phyloP scores from a whole-genome alignment of 2,113 vertebrate species.

The Hydrochoerus hydrochaeris region DNA sequence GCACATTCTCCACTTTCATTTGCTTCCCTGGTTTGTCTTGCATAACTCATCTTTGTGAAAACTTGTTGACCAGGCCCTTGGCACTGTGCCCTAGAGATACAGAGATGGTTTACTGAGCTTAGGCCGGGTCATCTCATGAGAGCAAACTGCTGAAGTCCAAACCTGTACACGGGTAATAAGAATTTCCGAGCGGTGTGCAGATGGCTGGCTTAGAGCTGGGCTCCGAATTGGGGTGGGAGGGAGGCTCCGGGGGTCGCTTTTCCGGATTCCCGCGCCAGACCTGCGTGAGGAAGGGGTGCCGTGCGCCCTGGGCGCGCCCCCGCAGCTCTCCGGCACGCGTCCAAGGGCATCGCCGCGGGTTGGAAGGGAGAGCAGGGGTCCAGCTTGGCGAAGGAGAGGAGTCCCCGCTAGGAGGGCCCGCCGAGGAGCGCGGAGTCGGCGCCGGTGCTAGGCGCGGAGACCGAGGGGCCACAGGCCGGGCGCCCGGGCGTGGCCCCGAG shows the following conservation, averaged over 20 bases:
- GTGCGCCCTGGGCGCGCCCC: neutral
- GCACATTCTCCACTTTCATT: neutral
- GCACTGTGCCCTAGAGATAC: too few relatives aligned
- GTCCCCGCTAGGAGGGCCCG: neutral
- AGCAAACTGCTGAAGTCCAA: neutral
- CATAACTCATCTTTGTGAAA: neutral
- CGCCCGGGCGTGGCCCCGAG: neutral
- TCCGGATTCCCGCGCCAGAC: neutral
- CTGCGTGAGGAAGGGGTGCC: neutral
- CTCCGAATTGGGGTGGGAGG: too few relatives aligned
- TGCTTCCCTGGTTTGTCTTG: neutral
- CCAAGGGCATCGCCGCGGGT: neutral
- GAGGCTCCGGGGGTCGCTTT: neutral
- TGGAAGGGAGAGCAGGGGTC: neutral
- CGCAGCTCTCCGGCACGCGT: neutral
- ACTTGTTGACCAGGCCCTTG: too few relatives aligned
- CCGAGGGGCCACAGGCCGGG: neutral
- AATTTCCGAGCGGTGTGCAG: neutral
- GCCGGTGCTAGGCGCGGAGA: neutral
- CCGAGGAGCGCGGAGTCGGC: neutral
- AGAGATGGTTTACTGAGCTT: neutral
- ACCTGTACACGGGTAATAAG: neutral
- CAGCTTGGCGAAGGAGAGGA: neutral
- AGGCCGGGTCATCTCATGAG: neutral
- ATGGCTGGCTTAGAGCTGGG: rapidly evolving